Evolutionary conservation across 92 coral and sea anemone genomes (phyloP), one percentile per base, ranked within the genome.

Genomic region (Umimayanthus kanabou): DNA sequence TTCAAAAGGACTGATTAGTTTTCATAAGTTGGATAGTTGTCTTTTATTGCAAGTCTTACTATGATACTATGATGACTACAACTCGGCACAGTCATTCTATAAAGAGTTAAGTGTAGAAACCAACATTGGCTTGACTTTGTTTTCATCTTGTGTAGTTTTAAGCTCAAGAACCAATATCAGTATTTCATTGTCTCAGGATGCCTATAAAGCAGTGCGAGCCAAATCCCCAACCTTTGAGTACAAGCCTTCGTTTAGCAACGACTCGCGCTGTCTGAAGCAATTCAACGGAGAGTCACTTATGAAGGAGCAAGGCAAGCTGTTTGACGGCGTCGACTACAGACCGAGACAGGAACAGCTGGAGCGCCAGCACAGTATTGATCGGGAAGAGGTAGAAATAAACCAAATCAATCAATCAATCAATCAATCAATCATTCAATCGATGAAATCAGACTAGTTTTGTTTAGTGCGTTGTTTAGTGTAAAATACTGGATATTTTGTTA

Each of bases 171-270:
- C 11, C 58, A 53, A 1, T 53, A 53, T 53, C 57, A 50, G 57
- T 50, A 50, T 50, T 53, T 53, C 58, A 53, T 65, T 13, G n/a
- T 47, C 49, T 18, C 65, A 83, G 87, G 77, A 70, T 16, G 69
- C 87, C 55, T 72, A 83, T 77, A 83, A 70, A 47, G 28, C 61
- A 2, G 78, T 57, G 40, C 87, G 87, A 70, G 78, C 78, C 18
- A 83, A 71, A 55, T 69, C 87, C 67, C 87, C 78, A 11, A 42
- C 15, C 10, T 83, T 83, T 69, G 87, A 83, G 25, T 45, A 69
- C 78, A 70, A 83, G 30, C 87, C 45, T 1, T 61, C 30, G 57
- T 70, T 83, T 10, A 20, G 23, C n/a, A 83, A 71, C 67, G 78
- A 73, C 43, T 75, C 29, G 7, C 50, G 79, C 45, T 75, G 9